phyloP scores from a whole-genome alignment of 1,140 invertebrate genomes.

The Drosophila ohnishii region DNA sequence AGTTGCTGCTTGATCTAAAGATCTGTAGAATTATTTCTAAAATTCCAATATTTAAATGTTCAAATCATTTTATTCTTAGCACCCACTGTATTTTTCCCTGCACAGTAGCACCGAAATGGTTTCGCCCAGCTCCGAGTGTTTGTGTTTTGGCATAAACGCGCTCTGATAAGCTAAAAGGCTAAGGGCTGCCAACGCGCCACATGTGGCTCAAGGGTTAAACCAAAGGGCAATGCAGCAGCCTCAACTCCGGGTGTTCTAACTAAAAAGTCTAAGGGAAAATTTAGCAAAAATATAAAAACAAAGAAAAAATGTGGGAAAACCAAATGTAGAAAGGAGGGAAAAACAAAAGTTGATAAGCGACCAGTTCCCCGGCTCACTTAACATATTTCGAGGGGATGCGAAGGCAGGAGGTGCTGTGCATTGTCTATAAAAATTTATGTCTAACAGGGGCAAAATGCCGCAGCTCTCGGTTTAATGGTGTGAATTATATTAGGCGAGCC shows the following conservation, averaged over 20 bases:
- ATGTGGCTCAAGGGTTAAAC: conserved; percentile 50
- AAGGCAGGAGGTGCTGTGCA: conserved; percentile 7
- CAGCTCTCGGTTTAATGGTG: conserved; percentile 79
- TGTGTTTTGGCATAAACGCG: conserved; percentile 62
- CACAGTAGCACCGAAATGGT: conserved; percentile 28
- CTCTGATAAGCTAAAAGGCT: conserved; percentile 73
- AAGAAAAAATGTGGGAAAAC: neutral
- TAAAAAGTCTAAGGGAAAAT: conserved; percentile 55
- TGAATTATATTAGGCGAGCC: conserved; percentile 77
- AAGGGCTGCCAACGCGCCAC: conserved; percentile 45
- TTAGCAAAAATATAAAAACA: conserved; percentile 30
- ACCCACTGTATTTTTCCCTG: conserved; percentile 6
- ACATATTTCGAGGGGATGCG: conserved; percentile 56
- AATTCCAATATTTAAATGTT: too few relatives aligned
- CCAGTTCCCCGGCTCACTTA: conserved; percentile 55
- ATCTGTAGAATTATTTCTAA: neutral
- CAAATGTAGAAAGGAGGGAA: conserved; percentile 38
- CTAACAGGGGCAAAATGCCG: conserved; percentile 67
- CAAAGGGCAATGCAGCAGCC: conserved; percentile 23
- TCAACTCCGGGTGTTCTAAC: conserved; percentile 7
- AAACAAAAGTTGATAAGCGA: conserved; percentile 72
- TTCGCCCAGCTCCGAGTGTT: conserved; percentile 27
- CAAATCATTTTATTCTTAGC: neutral
- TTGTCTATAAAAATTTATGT: conserved; percentile 81
- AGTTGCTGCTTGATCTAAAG: too few relatives aligned